Conservation (phyloP, 2,888 invertebrate genomes). For the Escarpia spicata region DNA sequence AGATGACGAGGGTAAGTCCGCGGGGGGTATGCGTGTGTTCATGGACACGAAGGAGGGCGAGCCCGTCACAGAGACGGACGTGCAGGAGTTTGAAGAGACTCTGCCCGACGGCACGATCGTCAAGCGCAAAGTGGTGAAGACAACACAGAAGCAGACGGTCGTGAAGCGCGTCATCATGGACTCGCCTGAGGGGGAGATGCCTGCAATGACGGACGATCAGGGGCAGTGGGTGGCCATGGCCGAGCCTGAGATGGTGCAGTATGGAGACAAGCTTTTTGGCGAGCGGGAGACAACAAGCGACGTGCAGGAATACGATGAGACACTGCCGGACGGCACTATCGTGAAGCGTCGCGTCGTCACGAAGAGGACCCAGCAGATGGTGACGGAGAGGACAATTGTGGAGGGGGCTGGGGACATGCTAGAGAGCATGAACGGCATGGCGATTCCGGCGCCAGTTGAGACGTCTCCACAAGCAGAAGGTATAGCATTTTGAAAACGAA, state of each 20-base stretch:
- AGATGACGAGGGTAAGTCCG: conserved; percentile 26
- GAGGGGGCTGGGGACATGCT: conserved; percentile 34
- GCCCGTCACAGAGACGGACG: conserved; percentile 38
- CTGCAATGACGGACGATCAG: background rate
- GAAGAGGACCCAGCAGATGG: conserved; percentile 43
- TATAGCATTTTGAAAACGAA: background rate
- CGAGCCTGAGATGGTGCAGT: conserved; percentile 12
- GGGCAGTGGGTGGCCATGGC: background rate
- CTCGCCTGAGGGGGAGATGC: background rate
- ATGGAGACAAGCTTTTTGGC: conserved; percentile 33
- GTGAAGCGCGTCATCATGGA: conserved; percentile 41
- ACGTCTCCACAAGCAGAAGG: background rate
- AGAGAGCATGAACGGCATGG: background rate
- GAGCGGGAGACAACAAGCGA: conserved; percentile 38
- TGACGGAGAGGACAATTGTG: conserved; percentile 40
- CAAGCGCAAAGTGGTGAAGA: conserved; percentile 34
- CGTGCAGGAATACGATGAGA: conserved; percentile 43
- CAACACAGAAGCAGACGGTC: conserved; percentile 37
- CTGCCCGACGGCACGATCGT: conserved; percentile 39
- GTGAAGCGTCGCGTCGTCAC: conserved; percentile 43
- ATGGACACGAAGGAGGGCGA: conserved; percentile 40
- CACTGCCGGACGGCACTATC: conserved; percentile 44
- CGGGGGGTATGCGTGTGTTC: conserved; percentile 35
- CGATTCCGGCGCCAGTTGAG: background rate
- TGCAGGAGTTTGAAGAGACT: conserved; percentile 38